These are phyloP conservation scores for Marmota flaviventris DNA, from an alignment of 2,113 vertebrate genomes.

Conservation along the genomic window DNA sequence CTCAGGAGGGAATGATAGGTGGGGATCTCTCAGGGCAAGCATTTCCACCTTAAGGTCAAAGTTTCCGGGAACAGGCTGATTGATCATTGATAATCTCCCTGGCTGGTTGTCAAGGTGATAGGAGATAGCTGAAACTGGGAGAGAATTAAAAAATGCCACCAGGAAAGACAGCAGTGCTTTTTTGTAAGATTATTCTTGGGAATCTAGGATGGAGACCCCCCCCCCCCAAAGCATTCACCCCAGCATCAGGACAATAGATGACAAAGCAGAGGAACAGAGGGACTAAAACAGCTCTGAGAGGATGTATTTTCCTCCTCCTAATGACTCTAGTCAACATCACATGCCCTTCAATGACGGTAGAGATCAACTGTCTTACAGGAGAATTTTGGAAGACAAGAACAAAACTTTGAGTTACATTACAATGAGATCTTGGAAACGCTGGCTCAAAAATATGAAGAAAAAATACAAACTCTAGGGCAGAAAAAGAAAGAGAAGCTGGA, in stretches of 20 bases:
- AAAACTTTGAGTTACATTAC: slow-evolving; percentile 95
- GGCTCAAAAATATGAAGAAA: slow-evolving; percentile 93
- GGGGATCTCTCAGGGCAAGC: not conserved
- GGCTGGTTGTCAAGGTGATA: not conserved
- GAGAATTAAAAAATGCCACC: not conserved
- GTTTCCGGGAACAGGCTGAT: not conserved
- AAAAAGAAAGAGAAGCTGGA: slow-evolving; percentile 96
- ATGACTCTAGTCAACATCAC: not conserved
- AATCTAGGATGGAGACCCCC: not conserved
- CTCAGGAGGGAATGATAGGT: not conserved
- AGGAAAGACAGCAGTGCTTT: not conserved
- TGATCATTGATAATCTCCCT: not conserved
- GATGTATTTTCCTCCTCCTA: not conserved
- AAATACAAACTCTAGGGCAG: slow-evolving; percentile 90
- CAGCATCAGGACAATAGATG: not conserved
- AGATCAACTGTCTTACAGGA: slow-evolving; percentile 89
- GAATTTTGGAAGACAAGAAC: slow-evolving; percentile 96
- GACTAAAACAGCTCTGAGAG: not conserved
- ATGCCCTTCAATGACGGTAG: not conserved
- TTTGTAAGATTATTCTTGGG: not conserved
- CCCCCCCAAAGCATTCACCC: not conserved
- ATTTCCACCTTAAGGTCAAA: not conserved
- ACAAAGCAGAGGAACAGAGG: not conserved
- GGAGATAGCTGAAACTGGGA: not conserved
- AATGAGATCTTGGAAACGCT: slow-evolving; percentile 94